phyloP scores from a whole-genome alignment of 2,113 vertebrate species.

The Calidris pugnax region DNA sequence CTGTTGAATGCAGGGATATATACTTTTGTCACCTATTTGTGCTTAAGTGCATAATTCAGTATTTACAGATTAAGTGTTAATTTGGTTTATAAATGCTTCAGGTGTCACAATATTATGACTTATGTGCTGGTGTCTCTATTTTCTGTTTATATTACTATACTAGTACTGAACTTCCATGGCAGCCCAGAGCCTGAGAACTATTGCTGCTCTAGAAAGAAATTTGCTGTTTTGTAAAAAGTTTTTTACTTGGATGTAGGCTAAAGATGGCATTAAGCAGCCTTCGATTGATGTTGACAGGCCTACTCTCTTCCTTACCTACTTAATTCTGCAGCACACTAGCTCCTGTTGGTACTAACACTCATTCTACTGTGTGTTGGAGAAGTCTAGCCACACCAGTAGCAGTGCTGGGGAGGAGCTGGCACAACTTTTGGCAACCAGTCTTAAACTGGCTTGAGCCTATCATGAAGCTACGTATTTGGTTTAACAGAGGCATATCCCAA shows the following conservation, averaged over 20 bases:
- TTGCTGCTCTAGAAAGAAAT: background rate
- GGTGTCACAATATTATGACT: background rate
- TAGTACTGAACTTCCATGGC: background rate
- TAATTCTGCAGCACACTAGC: background rate
- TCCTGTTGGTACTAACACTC: background rate
- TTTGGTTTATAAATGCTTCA: background rate
- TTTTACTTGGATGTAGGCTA: background rate
- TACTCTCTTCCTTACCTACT: background rate
- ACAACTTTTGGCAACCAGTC: background rate
- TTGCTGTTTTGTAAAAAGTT: background rate
- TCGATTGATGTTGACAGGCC: background rate
- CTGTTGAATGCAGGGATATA: background rate
- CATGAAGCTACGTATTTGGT: rapidly evolving
- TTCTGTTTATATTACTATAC: background rate
- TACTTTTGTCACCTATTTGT: background rate
- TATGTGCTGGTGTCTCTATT: background rate
- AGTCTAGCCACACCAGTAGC: background rate
- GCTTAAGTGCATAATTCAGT: background rate
- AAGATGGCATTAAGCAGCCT: background rate
- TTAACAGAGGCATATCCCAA: background rate
- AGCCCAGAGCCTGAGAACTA: background rate
- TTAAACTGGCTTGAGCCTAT: background rate
- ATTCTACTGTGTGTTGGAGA: background rate
- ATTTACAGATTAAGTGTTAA: background rate
- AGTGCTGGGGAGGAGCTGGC: background rate